Evolutionary conservation across 2,113 vertebrate species (phyloP), one percentile per base, ranked within the genome.

Genomic region (Gallinago paraguaiae): DNA sequence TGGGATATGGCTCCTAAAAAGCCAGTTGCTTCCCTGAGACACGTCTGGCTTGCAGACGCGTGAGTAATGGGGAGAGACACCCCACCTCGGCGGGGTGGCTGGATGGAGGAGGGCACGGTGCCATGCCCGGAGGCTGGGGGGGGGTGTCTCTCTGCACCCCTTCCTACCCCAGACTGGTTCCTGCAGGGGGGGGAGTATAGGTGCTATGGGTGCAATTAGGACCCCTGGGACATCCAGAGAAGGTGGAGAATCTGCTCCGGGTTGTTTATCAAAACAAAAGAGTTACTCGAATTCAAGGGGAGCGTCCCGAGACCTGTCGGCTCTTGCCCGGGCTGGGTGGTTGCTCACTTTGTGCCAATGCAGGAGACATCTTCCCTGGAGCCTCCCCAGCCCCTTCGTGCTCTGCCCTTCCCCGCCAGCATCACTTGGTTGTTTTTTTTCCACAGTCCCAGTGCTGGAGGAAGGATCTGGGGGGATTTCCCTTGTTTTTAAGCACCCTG

Each of bases 21-120:
- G 13, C 0, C 2, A 31, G 7, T 23, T 45, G 46, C 54, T 48
- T 72, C 15, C 48, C 69, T 0, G 9, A 35, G 67, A 31, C 24
- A 5, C 0, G 1, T 67, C 74, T 53, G 0, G 1, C 3, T 85
- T 53, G 43, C 88, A 68, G 82, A 3, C 1, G 4, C 0, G 3
- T 87, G 87, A 80, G 31, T 87, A 10, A 77, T 63, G 88, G 68
- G 87, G 69, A 75, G 86, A 83, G 82, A 24, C 75, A 25, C 6
- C 61, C 85, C 33, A 1, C 35, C 53, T 82, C 17, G 1, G 3
- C 5, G 0, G 4, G 39, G 74, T 46, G 57, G 43, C 24, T 43
- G 81, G 39, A 4, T 46, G 81, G 61, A 22, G 7, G 53, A 64
- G 82, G 33, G 16, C 56, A 13, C 0, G 0, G 56, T 17, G 61